Conservation (phyloP, 1,140 invertebrate species). For the Magallana ariakensis region DNA sequence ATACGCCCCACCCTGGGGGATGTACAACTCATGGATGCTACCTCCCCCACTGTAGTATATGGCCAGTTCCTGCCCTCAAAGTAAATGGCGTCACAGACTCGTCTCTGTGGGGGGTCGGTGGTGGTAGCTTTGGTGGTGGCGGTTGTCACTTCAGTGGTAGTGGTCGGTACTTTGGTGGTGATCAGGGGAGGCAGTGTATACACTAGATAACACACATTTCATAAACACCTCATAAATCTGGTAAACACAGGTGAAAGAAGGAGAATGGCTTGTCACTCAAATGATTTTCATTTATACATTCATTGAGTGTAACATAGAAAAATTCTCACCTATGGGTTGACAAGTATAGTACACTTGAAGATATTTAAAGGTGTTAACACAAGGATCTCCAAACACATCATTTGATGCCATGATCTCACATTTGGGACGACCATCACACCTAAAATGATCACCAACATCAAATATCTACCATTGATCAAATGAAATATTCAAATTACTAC, state of each 20-base stretch:
- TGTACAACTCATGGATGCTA: not conserved
- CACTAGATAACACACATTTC: not conserved
- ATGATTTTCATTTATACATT: no score
- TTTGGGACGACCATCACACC: conserved; percentile 66
- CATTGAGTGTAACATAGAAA: no score
- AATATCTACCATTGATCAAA: not conserved
- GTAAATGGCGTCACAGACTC: conserved; percentile 16
- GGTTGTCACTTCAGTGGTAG: not conserved
- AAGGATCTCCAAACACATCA: conserved; percentile 90
- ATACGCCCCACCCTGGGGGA: conserved; percentile 45
- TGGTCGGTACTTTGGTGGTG: conserved; percentile 12
- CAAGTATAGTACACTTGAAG: conserved; percentile 96
- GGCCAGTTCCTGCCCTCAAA: conserved; percentile 36
- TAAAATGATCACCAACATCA: conserved; percentile 38
- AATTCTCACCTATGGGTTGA: conserved; percentile 67
- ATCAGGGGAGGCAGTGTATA: not conserved
- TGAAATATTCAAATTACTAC: no score
- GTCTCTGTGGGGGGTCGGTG: not conserved
- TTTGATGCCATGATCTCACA: conserved; percentile 64
- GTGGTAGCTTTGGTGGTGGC: conserved; percentile 22
- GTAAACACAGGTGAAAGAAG: no score
- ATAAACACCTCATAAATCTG: no score
- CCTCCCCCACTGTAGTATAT: not conserved
- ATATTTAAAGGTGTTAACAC: conserved; percentile 95
- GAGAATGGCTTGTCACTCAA: no score